Percentiles rank a stretch among this genome's conserved stretches.
Conservation (phyloP, 2,888 invertebrate species). For the Acleris emargana region DNA sequence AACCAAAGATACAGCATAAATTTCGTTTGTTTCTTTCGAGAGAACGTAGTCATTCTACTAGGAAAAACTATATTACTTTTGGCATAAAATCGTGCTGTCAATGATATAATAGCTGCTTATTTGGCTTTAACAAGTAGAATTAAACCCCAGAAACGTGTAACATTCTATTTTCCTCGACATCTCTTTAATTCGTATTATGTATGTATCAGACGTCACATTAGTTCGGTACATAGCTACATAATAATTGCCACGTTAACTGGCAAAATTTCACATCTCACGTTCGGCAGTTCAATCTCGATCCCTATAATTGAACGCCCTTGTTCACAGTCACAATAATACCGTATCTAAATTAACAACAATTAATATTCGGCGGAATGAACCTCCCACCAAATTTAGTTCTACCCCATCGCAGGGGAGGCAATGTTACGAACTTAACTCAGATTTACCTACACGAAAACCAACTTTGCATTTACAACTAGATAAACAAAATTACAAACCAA, state of each 20-base stretch:
- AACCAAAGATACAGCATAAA: too few species aligned
- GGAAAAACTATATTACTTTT: too few species aligned
- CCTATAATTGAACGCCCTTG: conserved; percentile 31
- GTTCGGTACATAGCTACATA: too few species aligned
- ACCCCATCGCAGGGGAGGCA: conserved; percentile 58
- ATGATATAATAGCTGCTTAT: too few species aligned
- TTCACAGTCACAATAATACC: conserved; percentile 36
- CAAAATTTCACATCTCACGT: conserved; percentile 20
- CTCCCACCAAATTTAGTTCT: conserved; percentile 38
- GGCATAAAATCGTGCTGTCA: too few species aligned
- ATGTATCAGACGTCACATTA: too few species aligned
- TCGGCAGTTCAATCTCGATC: conserved; percentile 16
- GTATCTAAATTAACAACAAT: conserved; percentile 39
- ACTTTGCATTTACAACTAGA: conserved; percentile 30
- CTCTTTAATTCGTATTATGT: too few species aligned
- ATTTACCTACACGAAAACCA: conserved; percentile 44
- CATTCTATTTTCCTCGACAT: too few species aligned
- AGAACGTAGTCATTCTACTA: too few species aligned
- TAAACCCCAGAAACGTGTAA: too few species aligned
- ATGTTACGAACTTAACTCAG: conserved; percentile 61
- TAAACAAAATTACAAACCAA: conserved; percentile 24
- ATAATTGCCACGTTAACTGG: conserved; percentile 1
- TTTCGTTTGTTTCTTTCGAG: too few species aligned
- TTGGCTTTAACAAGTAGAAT: too few species aligned
- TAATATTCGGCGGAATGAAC: conserved; percentile 38